Base-by-base conservation (phyloP, 1,140 invertebrate genomes). In the Drosophila pachea region DNA sequence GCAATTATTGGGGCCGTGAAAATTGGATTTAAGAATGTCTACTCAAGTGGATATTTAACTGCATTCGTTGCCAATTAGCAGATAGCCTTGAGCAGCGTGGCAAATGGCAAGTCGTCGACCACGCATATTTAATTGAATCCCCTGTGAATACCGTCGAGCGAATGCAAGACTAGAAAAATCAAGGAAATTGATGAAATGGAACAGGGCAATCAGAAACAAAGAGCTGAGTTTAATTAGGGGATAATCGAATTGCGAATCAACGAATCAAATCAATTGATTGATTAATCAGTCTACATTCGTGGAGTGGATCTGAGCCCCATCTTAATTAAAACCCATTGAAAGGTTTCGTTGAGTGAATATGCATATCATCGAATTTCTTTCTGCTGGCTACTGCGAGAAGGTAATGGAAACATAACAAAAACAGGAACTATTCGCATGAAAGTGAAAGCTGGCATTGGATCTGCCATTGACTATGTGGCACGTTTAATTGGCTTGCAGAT, bases 181-280 rank as follows among this genome's bases (percentile, higher is more conserved):
- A 33, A 50, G 7, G 55, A 54, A 63, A 22, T 22, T 22, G 22
- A 22, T 22, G 22, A 22, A 43, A 43, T 55, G 32, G 50, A 43
- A 9, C 38, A 63, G 43, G 60, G 50, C 50, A 54, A 55, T 45
- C 60, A 35, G 50, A 63, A 22, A 33, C 50, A 48, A 55, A 63
- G 38, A 43, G 60, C 50, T 55, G 14, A 33, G 38, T 54, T 63
- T 63, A 63, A 63, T 63, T 63, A 55, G 60, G 36, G 38, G n/a
- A 55, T 55, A 63, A 63, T 63, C 38, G 47, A 54, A 55, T 63
- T 31, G 53, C 29, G 50, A 40, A 33, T 32, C 40, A 47, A 12
- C 48, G 60, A 63, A 31, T 63, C 45, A 40, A 63, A 62, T 52
- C 59, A 45, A 62, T 40, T 62, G 36, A 63, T 63, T 45, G 49